Conservation (phyloP, 2,888 invertebrate species). For the Lycophotia porphyrea region DNA sequence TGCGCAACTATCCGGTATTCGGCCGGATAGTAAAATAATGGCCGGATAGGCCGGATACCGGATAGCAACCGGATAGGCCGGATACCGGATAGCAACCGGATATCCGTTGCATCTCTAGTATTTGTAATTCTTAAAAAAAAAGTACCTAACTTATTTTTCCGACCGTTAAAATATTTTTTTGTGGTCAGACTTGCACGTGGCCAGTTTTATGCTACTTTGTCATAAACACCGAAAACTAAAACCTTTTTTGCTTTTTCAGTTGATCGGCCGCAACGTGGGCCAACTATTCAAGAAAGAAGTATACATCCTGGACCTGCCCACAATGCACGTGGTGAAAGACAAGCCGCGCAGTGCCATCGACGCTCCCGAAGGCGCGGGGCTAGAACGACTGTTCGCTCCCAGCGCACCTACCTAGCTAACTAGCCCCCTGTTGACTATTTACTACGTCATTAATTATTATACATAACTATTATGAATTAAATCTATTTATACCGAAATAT, state of each 20-base stretch:
- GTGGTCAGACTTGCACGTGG: background rate
- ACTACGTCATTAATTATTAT: conserved; percentile 73
- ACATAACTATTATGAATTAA: conserved; percentile 71
- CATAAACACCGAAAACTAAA: background rate
- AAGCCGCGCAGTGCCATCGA: conserved; percentile 82
- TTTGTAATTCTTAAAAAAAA: background rate
- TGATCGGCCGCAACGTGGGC: conserved; percentile 96
- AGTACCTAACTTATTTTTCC: background rate
- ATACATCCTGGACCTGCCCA: conserved; percentile 95
- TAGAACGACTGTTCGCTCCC: conserved; percentile 81
- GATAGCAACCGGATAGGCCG: too few relatives aligned
- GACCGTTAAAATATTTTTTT: background rate
- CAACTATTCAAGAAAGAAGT: conserved; percentile 97
- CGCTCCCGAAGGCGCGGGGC: conserved; percentile 77
- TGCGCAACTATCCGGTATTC: too few relatives aligned
- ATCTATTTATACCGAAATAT: conserved; percentile 77
- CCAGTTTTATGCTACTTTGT: background rate
- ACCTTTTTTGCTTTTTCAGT: conserved; percentile 81
- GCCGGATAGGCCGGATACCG: too few relatives aligned
- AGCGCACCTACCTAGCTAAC: conserved; percentile 80
- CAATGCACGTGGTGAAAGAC: conserved; percentile 86
- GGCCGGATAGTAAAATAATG: too few relatives aligned
- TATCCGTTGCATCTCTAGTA: too few relatives aligned
- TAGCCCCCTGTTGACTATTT: conserved; percentile 70
- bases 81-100: too few relatives aligned